Evolutionary conservation across 2,797 vertebrate species (phyloP).

Genomic region (Cyprinella venusta): DNA sequence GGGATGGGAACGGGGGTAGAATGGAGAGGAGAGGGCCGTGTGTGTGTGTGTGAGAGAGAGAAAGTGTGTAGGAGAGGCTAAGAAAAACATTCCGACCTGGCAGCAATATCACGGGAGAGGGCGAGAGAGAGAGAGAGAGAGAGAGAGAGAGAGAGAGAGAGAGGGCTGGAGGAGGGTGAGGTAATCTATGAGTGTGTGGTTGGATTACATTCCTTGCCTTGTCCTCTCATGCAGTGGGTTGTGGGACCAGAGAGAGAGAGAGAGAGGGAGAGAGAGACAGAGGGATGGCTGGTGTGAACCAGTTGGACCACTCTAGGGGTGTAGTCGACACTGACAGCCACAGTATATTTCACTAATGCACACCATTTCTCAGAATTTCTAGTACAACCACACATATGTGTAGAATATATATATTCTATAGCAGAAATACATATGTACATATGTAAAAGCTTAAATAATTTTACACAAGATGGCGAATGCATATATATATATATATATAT

Average conservation of each 20-base stretch:
- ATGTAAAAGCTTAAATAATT: too few species aligned
- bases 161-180: slow-evolving; percentile 69
- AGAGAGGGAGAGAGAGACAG: slow-evolving; percentile 1
- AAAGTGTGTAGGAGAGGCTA: slow-evolving; percentile 88
- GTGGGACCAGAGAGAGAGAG: slow-evolving; percentile 62
- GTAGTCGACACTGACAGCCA: slow-evolving; percentile 64
- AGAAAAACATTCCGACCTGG: slow-evolving; percentile 80
- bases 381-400: background rate
- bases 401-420: background rate
- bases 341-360: slow-evolving; percentile 31
- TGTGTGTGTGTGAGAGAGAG: slow-evolving; percentile 68
- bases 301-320: slow-evolving; percentile 71
- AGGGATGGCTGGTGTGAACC: slow-evolving; percentile 69
- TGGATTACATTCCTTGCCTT: slow-evolving; percentile 72
- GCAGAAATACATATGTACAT: too few species aligned
- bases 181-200: slow-evolving; percentile 71
- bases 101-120: slow-evolving; percentile 69
- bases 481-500: too few species aligned
- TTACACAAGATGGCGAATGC: too few species aligned
- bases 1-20: slow-evolving; percentile 12
- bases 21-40: slow-evolving; percentile 64
- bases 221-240: slow-evolving; percentile 76
- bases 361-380: slow-evolving; percentile 3
- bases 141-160: slow-evolving; percentile 59
- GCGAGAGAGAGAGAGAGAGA: slow-evolving; percentile 64